Evolutionary conservation across 2,797 vertebrate genomes (phyloP).

Genomic region (Hapalemur alaotrensis): DNA sequence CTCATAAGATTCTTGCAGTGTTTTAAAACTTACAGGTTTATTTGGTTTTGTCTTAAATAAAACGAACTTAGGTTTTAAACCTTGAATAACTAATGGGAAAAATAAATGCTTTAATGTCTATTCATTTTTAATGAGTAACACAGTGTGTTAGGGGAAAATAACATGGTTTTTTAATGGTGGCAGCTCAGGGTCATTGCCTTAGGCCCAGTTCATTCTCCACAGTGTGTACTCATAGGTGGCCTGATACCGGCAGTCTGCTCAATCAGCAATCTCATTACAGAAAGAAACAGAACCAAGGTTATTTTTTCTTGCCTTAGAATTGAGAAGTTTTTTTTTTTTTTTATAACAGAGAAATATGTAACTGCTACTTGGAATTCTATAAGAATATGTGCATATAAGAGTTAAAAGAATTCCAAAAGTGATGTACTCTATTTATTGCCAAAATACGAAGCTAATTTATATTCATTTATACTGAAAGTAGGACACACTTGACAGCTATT

Average conservation of each 20-base stretch:
- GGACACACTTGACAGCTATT: slow-evolving; percentile 74
- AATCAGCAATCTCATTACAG: slow-evolving; percentile 29
- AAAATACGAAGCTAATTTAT: slow-evolving; percentile 76
- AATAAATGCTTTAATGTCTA: neutral
- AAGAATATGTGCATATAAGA: neutral
- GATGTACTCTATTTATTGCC: slow-evolving; percentile 68
- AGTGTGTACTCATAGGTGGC: neutral
- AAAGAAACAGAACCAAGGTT: slow-evolving; percentile 39
- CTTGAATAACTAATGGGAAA: slow-evolving; percentile 14
- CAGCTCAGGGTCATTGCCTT: slow-evolving; percentile 49
- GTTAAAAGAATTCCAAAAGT: slow-evolving; percentile 58
- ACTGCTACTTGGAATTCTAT: slow-evolving; percentile 1
- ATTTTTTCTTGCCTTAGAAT: slow-evolving; percentile 31
- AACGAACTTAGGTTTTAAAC: slow-evolving; percentile 32
- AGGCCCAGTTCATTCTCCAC: neutral
- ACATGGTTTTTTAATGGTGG: slow-evolving; percentile 23
- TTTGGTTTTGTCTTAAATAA: slow-evolving; percentile 34
- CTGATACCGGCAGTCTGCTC: neutral
- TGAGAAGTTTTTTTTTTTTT: slow-evolving; percentile 7
- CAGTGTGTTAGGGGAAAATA: neutral
- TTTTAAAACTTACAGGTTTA: neutral
- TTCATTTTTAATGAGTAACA: slow-evolving; percentile 57
- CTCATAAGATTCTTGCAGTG: neutral
- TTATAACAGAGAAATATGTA: slow-evolving; percentile 5
- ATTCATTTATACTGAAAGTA: slow-evolving; percentile 74